These are phyloP conservation scores for Paramormyrops hopkinsi DNA, from an alignment of 2,797 vertebrate genomes.

Conservation along the genomic window DNA sequence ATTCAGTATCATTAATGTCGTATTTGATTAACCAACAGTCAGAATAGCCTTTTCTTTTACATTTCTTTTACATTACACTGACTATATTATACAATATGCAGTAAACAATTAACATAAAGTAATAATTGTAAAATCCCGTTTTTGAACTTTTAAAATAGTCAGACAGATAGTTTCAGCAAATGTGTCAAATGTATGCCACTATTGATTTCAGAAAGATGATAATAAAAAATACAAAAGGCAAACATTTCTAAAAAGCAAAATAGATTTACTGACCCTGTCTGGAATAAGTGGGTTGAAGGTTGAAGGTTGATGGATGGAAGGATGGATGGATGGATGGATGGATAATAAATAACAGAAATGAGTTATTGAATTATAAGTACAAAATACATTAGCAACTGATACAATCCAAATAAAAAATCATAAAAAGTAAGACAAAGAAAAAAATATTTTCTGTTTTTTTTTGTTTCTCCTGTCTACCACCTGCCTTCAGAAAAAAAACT, in stretches of 20 bases:
- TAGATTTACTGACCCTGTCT: background rate
- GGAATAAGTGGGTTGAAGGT: background rate
- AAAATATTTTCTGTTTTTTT: background rate
- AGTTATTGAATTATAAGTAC: background rate
- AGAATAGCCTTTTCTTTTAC: background rate
- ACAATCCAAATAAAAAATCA: background rate
- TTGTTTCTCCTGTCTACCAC: background rate
- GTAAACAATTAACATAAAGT: background rate
- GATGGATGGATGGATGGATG: background rate
- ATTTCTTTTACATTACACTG: background rate
- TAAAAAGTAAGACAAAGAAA: background rate
- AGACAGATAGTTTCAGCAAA: background rate
- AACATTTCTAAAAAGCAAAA: background rate
- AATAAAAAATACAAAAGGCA: background rate
- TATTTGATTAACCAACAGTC: background rate
- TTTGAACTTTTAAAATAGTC: background rate
- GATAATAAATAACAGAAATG: background rate
- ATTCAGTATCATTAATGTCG: background rate
- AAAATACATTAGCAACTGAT: background rate
- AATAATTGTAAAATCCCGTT: background rate
- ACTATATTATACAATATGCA: background rate
- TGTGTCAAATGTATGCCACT: background rate
- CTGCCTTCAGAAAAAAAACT: background rate
- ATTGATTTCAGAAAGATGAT: background rate
- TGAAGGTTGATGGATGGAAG: background rate